Evolutionary conservation across 2,113 vertebrate species (phyloP).

Genomic region (Maccullochella peelii): DNA sequence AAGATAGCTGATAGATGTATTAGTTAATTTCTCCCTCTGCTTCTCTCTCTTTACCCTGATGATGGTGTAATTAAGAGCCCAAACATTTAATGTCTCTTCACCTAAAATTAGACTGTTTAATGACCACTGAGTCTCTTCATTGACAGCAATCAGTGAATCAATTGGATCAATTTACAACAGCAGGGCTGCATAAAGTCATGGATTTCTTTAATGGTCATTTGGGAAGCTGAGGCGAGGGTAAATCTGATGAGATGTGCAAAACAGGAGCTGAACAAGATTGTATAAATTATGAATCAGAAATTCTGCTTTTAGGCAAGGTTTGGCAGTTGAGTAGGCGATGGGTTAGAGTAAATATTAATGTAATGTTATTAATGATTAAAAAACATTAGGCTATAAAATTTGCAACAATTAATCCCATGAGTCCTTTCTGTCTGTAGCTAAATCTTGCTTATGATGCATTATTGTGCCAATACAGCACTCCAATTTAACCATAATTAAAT

Average conservation of each 20-base stretch:
- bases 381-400: slow-evolving; percentile 37
- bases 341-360: slow-evolving; percentile 43
- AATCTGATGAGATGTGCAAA: slow-evolving; percentile 37
- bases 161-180: slow-evolving; percentile 43
- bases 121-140: slow-evolving; percentile 26
- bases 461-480: slow-evolving; percentile 37
- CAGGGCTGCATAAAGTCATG: slow-evolving; percentile 19
- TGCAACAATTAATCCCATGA: slow-evolving; percentile 37
- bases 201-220: slow-evolving; percentile 51
- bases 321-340: slow-evolving; percentile 18
- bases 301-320: slow-evolving; percentile 17
- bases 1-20: slow-evolving; percentile 28
- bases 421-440: slow-evolving; percentile 17
- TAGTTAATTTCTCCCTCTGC: slow-evolving; percentile 4
- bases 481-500: slow-evolving; percentile 47
- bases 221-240: slow-evolving; percentile 28
- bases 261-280: slow-evolving; percentile 34
- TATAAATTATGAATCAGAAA: slow-evolving; percentile 58
- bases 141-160: slow-evolving; percentile 38
- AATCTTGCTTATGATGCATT: slow-evolving; percentile 23
- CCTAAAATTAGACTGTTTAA: slow-evolving; percentile 41
- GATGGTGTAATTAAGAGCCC: slow-evolving; percentile 34
- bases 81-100: slow-evolving; percentile 17
- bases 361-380: slow-evolving; percentile 41
- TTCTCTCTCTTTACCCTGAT: not conserved